phyloP scores from a whole-genome alignment of 2,113 vertebrate species.

The Deroptyus accipitrinus region DNA sequence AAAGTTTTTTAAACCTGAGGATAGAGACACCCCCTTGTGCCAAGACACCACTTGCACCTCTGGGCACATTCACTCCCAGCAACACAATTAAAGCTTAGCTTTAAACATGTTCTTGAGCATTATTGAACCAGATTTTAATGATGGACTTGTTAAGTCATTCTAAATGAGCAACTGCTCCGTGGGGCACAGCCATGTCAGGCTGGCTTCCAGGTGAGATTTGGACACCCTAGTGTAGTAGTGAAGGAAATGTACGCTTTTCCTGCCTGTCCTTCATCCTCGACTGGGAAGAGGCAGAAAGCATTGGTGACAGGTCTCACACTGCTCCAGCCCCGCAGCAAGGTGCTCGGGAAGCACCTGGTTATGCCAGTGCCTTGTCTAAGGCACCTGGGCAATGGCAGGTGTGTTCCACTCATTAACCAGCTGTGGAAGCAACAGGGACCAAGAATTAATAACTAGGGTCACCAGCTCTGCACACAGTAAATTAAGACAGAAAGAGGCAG shows the following conservation, averaged over 20 bases:
- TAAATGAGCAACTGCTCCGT: neutral
- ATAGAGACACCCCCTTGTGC: neutral
- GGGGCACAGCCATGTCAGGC: neutral
- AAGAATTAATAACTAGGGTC: neutral
- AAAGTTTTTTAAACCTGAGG: neutral
- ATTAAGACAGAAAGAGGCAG: constrained; percentile 27
- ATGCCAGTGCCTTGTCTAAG: neutral
- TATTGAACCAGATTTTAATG: neutral
- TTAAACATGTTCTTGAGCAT: accelerated
- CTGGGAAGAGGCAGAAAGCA: neutral
- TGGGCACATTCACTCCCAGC: neutral
- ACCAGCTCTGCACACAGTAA: neutral
- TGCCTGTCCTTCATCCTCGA: neutral
- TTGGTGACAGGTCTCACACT: accelerated
- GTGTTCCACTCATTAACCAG: neutral
- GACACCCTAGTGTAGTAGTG: neutral
- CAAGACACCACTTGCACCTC: neutral
- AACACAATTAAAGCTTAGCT: neutral
- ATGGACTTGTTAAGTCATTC: neutral
- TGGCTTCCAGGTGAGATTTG: neutral
- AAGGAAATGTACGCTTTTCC: neutral
- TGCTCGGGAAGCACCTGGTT: neutral
- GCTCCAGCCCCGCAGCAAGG: accelerated
- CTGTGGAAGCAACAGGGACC: neutral
- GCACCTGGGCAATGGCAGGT: neutral